These are phyloP conservation scores for Halcyon chelicuti DNA, from an alignment of 2,797 vertebrate genomes.

Conservation along the genomic window DNA sequence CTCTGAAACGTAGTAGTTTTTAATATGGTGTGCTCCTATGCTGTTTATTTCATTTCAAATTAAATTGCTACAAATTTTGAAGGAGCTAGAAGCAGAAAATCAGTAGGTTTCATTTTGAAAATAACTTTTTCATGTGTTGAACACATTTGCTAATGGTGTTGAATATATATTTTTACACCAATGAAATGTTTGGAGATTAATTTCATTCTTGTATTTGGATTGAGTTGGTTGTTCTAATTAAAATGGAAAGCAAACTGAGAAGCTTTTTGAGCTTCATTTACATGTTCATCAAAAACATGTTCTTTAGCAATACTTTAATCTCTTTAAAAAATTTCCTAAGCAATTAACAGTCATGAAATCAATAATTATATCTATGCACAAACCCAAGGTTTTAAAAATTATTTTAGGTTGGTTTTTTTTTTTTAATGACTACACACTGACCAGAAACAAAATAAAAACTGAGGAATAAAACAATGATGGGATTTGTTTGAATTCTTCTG, in stretches of 20 bases:
- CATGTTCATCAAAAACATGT: background rate
- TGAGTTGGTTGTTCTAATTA: background rate
- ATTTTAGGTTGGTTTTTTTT: background rate
- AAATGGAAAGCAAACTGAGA: background rate
- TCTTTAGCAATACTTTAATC: background rate
- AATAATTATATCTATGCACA: background rate
- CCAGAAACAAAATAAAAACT: background rate
- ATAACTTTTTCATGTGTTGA: background rate
- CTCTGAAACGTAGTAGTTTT: background rate
- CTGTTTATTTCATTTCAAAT: background rate
- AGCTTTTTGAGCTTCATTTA: background rate
- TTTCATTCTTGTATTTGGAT: background rate
- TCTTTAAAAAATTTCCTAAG: background rate
- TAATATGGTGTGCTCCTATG: background rate
- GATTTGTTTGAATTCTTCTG: background rate
- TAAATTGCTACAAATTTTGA: background rate
- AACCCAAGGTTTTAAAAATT: background rate
- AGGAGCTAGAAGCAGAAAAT: background rate
- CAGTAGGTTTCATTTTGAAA: background rate
- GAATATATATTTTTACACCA: background rate
- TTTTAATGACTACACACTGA: background rate
- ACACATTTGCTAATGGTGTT: accelerated
- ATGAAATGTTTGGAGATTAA: background rate
- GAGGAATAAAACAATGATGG: background rate
- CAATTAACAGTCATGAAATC: background rate